Evolutionary conservation across 2,797 vertebrate genomes (phyloP).

Genomic region (Cephalopachus bancanus): DNA sequence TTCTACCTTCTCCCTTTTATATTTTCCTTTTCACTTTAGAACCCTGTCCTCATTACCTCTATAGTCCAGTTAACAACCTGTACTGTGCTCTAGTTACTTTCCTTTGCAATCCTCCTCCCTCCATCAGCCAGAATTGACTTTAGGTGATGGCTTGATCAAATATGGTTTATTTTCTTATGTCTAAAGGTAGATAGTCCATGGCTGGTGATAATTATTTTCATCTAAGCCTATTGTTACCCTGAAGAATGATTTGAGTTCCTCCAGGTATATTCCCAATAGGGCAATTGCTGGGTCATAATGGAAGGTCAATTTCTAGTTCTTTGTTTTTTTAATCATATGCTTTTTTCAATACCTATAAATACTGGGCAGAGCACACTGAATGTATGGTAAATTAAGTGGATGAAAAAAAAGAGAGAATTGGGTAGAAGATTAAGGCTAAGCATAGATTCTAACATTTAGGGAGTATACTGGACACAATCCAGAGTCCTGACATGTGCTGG

Average conservation of each 20-base stretch:
- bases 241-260: not conserved
- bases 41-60: not conserved
- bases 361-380: not conserved
- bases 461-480: not conserved
- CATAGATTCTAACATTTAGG: not conserved
- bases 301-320: too few species aligned
- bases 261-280: too few species aligned
- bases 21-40: not conserved
- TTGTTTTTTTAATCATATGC: not conserved
- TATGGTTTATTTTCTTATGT: not conserved
- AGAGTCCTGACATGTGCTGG: not conserved
- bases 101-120: not conserved
- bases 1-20: not conserved
- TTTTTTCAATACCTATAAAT: not conserved
- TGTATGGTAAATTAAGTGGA: not conserved
- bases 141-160: not conserved
- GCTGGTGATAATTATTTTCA: constrained; percentile 27
- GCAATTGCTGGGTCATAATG: too few species aligned
- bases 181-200: not conserved
- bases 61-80: not conserved
- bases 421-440: not conserved
- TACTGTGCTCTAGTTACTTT: not conserved
- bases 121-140: not conserved
- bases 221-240: not conserved
- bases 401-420: not conserved